Evolutionary conservation across 2,888 invertebrate species (phyloP).

Genomic region (Lasioglossum zephyrum): DNA sequence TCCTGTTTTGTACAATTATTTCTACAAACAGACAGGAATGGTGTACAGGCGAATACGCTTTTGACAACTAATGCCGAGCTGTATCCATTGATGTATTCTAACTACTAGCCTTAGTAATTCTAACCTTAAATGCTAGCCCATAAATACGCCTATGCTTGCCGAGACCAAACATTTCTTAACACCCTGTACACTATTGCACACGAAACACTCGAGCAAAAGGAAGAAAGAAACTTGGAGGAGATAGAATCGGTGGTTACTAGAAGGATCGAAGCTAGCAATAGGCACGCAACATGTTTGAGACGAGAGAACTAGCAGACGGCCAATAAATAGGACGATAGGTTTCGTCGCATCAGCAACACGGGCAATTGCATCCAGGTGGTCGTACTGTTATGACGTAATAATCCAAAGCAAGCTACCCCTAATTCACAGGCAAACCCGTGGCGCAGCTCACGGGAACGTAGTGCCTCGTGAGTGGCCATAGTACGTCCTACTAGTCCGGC

Average conservation of each 20-base stretch:
- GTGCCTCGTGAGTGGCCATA: constrained; percentile 48
- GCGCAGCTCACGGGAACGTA: constrained; percentile 44
- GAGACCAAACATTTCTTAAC: too few relatives aligned
- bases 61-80: too few relatives aligned
- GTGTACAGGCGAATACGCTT: too few relatives aligned
- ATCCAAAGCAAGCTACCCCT: constrained; percentile 78
- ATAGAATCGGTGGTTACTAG: background rate
- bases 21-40: too few relatives aligned
- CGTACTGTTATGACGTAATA: constrained; percentile 79
- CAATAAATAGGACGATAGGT: constrained; percentile 79
- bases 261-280: constrained; percentile 8
- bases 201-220: background rate
- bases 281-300: constrained; percentile 40
- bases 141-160: too few relatives aligned
- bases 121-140: too few relatives aligned
- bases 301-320: constrained; percentile 47
- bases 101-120: too few relatives aligned
- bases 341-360: constrained; percentile 67
- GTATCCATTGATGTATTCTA: too few relatives aligned
- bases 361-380: constrained; percentile 80
- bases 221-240: background rate
- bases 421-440: constrained; percentile 73
- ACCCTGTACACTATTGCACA: background rate
- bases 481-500: constrained; percentile 42
- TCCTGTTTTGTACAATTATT: too few relatives aligned